Conservation (phyloP, 1,140 invertebrate genomes). For the Formica selysi region DNA sequence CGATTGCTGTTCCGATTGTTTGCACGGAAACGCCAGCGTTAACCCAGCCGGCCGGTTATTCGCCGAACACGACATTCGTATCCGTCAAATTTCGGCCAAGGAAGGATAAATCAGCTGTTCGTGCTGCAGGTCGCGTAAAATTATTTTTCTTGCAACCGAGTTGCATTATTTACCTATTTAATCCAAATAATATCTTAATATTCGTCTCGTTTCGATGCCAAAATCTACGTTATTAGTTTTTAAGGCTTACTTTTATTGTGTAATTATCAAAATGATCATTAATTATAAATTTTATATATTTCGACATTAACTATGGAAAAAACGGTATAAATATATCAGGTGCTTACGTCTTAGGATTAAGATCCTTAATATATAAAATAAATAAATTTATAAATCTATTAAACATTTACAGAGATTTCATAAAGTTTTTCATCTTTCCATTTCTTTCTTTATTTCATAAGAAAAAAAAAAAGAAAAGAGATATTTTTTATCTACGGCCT, state of each 20-base stretch:
- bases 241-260: not conserved
- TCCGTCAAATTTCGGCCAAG: constrained; percentile 57
- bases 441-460: not conserved
- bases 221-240: not conserved
- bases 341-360: not conserved
- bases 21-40: constrained; percentile 83
- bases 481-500: not conserved
- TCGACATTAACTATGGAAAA: not conserved
- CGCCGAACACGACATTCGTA: constrained; percentile 67
- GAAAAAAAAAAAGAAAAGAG: not conserved
- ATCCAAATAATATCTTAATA: constrained; percentile 11
- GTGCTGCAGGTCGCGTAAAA: not conserved
- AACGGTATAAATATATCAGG: not conserved
- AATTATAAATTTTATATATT: not conserved
- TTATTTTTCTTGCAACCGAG: not conserved
- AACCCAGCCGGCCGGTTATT: constrained; percentile 55
- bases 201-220: not conserved
- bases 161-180: constrained; percentile 22
- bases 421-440: not conserved
- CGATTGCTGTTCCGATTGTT: constrained; percentile 84
- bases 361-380: not conserved
- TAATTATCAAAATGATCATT: not conserved
- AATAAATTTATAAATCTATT: constrained; percentile 7
- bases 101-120: constrained; percentile 60
- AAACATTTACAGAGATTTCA: not conserved